phyloP scores from a whole-genome alignment of 2,113 vertebrate genomes.

The Antechinus stuartii region DNA sequence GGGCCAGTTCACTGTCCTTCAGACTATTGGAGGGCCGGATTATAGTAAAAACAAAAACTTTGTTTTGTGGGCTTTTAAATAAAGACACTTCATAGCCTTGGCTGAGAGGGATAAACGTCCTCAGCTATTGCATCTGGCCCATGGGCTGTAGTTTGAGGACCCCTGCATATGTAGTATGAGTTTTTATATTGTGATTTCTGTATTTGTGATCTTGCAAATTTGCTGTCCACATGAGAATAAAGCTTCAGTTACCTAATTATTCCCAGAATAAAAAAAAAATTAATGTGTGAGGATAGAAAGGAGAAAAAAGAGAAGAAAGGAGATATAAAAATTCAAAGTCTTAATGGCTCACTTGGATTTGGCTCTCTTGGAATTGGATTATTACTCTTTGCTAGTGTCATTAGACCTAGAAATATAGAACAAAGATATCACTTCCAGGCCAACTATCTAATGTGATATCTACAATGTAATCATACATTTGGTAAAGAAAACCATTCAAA shows the following conservation, averaged over 20 bases:
- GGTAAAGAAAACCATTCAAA: slow-evolving; percentile 42
- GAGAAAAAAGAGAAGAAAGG: not conserved
- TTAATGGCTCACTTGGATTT: slow-evolving; percentile 33
- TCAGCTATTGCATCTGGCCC: too few species aligned
- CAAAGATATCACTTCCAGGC: slow-evolving; percentile 40
- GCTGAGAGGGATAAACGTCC: too few species aligned
- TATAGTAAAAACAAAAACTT: too few species aligned
- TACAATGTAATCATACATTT: slow-evolving; percentile 54
- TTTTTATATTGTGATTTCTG: slow-evolving; percentile 66
- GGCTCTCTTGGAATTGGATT: slow-evolving; percentile 55
- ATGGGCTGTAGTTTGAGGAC: too few species aligned
- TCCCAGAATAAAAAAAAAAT: slow-evolving; percentile 74
- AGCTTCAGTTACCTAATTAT: slow-evolving; percentile 82
- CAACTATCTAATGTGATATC: slow-evolving; percentile 38
- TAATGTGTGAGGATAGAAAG: not conserved
- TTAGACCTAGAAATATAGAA: slow-evolving; percentile 62
- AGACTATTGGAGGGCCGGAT: too few species aligned
- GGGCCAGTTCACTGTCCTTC: too few species aligned
- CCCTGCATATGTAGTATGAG: not conserved
- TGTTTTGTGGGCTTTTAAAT: too few species aligned
- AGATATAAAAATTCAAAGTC: slow-evolving; percentile 64
- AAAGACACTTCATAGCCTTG: too few species aligned
- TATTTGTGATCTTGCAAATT: slow-evolving; percentile 71
- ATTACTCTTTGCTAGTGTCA: slow-evolving; percentile 72
- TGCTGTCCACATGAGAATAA: slow-evolving; percentile 68